Conservation (phyloP, 53 echinoderm and acorn worm genomes). For the Paracentrotus lividus region DNA sequence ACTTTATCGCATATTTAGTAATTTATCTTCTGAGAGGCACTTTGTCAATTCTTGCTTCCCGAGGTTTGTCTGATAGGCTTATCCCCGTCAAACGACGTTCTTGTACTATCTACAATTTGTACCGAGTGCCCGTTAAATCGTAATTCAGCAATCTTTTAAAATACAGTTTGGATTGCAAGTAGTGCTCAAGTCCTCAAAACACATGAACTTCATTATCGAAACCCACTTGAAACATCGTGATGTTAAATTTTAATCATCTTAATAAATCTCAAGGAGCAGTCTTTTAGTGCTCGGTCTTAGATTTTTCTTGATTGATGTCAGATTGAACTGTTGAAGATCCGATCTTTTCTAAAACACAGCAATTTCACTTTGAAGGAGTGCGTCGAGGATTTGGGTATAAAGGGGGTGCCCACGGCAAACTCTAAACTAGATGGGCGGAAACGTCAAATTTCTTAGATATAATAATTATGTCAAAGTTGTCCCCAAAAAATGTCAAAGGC, state of each 20-base stretch:
- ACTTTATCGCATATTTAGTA: neutral
- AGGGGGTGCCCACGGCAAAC: no score
- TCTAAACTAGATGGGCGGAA: no score
- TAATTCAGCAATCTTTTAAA: neutral
- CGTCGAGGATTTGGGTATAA: no score
- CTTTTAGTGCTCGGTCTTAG: neutral
- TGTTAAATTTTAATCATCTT: neutral
- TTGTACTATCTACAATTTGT: neutral
- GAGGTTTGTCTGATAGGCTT: neutral
- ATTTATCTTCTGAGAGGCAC: slow-evolving; percentile 27
- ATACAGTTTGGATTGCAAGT: neutral
- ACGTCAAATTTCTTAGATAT: no score
- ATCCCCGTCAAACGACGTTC: neutral
- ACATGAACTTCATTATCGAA: neutral
- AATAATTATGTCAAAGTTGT: no score
- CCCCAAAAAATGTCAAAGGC: no score
- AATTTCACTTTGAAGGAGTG: neutral
- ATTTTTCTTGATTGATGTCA: neutral
- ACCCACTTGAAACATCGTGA: neutral
- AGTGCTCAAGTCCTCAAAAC: neutral
- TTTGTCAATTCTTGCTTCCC: neutral
- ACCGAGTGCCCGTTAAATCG: neutral
- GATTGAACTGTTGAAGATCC: neutral
- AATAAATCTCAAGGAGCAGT: neutral
- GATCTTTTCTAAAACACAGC: neutral